These are phyloP conservation scores for Parascotia fuliginaria DNA, from an alignment of 2,888 invertebrate species.

Conservation along the genomic window DNA sequence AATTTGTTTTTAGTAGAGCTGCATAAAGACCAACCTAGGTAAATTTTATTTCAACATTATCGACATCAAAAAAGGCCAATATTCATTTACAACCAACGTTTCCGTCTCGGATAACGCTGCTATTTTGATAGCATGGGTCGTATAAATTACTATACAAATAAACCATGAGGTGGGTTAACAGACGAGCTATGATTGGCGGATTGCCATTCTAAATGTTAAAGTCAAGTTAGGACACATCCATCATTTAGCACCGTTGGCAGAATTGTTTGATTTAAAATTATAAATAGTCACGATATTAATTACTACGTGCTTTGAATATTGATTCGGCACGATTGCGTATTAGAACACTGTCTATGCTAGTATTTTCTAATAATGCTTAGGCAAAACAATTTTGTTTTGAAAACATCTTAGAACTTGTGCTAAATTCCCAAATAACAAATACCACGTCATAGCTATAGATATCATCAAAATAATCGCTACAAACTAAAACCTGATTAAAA, in stretches of 20 bases:
- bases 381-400: not conserved
- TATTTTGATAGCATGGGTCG: not conserved
- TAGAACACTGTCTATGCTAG: not conserved
- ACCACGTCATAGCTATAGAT: not conserved
- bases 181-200: slow-evolving; percentile 24
- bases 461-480: not conserved
- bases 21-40: too few relatives aligned
- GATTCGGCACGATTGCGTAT: not conserved
- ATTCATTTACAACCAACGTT: too few relatives aligned
- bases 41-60: too few relatives aligned
- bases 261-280: slow-evolving; percentile 15
- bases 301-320: not conserved
- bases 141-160: not conserved
- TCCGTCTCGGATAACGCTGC: not conserved
- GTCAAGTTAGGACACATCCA: slow-evolving; percentile 7
- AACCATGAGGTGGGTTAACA: slow-evolving; percentile 16
- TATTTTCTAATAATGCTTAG: not conserved
- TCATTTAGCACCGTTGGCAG: slow-evolving; percentile 19
- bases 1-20: too few relatives aligned
- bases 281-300: slow-evolving; percentile 3
- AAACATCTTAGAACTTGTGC: not conserved
- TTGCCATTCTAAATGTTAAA: slow-evolving; percentile 25
- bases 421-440: not conserved
- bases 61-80: too few relatives aligned
- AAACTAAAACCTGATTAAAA: not conserved